These are phyloP conservation scores for Catharus ustulatus DNA, from an alignment of 2,797 vertebrate species.

Conservation along the genomic window DNA sequence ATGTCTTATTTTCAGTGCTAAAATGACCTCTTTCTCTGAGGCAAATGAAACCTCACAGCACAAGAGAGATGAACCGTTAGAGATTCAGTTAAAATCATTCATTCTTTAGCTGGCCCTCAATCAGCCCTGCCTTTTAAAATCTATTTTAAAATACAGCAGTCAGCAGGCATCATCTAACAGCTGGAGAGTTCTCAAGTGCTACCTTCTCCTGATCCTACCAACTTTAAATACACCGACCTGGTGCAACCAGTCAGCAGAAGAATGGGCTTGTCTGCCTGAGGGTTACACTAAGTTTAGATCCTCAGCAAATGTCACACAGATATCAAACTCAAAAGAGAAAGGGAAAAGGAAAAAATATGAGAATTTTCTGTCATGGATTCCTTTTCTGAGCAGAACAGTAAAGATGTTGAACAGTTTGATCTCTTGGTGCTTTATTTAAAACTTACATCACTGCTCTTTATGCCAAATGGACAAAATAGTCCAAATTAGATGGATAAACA, in stretches of 20 bases:
- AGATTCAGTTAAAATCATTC: neutral
- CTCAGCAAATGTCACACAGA: neutral
- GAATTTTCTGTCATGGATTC: neutral
- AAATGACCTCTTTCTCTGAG: neutral
- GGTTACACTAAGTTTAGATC: neutral
- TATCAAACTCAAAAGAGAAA: neutral
- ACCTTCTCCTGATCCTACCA: neutral
- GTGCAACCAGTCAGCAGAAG: neutral
- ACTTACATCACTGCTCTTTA: neutral
- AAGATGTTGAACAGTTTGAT: neutral
- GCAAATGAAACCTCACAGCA: neutral
- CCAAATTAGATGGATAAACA: neutral
- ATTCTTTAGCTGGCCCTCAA: neutral
- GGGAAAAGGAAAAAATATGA: neutral
- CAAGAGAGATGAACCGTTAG: neutral
- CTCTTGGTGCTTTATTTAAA: neutral
- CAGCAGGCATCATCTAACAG: neutral
- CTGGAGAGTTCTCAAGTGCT: neutral
- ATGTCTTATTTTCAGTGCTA: neutral
- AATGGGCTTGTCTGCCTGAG: neutral
- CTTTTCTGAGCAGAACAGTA: neutral
- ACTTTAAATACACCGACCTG: neutral
- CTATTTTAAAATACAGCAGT: neutral
- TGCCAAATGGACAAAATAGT: neutral
- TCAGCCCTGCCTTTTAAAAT: neutral